A percentile compares a stretch with the other conserved stretches of the same genome.
Conservation (phyloP, 1,140 invertebrate genomes). For the Leptoteleia sp. region DNA sequence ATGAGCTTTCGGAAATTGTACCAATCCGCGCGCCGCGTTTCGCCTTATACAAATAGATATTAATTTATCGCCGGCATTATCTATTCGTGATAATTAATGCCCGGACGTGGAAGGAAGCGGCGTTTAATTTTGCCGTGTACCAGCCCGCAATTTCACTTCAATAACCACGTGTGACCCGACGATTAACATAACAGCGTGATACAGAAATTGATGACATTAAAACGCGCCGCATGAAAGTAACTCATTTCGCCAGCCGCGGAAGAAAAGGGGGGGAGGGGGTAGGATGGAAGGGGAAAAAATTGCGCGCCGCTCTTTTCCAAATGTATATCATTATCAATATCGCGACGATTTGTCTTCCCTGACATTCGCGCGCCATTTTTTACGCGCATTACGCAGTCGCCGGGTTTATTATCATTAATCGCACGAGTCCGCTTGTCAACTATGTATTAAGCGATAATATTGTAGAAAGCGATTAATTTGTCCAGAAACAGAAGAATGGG, state of each 20-base stretch:
- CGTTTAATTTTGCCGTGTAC: slow-evolving; percentile 31
- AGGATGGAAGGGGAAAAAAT: too few species aligned
- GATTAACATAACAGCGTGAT: slow-evolving; percentile 52
- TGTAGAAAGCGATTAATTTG: slow-evolving; percentile 34
- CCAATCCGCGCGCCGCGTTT: slow-evolving; percentile 3
- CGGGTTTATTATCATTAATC: slow-evolving; percentile 37
- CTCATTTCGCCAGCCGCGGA: slow-evolving; percentile 4
- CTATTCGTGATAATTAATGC: slow-evolving; percentile 27
- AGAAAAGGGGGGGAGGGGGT: too few species aligned
- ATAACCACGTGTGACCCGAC: slow-evolving; percentile 28
- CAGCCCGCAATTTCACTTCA: slow-evolving; percentile 40
- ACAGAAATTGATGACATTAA: slow-evolving; percentile 56
- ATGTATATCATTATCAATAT: slow-evolving; percentile 38
- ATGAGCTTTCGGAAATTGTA: slow-evolving; percentile 28
- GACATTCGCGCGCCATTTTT: slow-evolving; percentile 16
- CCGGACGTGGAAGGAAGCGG: slow-evolving; percentile 16
- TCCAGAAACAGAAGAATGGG: too few species aligned
- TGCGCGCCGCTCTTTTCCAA: slow-evolving; percentile 25
- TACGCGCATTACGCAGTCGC: slow-evolving; percentile 7
- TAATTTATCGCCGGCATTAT: slow-evolving; percentile 29
- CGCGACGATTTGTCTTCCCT: slow-evolving; percentile 25
- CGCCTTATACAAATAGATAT: slow-evolving; percentile 31
- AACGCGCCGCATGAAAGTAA: slow-evolving; percentile 28
- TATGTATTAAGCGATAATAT: slow-evolving; percentile 17
- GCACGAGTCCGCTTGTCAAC: background rate